Evolutionary conservation across 2,888 invertebrate species (phyloP).

Genomic region (Mythimna pallens): DNA sequence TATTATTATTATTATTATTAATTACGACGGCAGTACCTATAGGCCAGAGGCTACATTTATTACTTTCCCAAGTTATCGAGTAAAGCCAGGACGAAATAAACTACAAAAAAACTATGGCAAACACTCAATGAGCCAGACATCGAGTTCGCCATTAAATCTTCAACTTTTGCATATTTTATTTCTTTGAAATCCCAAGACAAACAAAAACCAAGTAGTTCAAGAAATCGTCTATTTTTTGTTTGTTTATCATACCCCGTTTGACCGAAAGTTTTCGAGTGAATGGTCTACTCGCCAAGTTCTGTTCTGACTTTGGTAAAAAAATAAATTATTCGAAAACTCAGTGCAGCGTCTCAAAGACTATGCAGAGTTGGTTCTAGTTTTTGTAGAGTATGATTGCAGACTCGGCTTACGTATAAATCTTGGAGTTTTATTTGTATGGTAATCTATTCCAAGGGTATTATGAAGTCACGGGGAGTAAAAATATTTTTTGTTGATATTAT

Average conservation of each 20-base stretch:
- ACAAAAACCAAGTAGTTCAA: conserved; percentile 27
- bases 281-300: conserved; percentile 62
- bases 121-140: conserved; percentile 10
- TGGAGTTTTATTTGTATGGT: conserved; percentile 44
- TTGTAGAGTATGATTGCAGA: conserved; percentile 53
- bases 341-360: conserved; percentile 47
- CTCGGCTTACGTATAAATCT: conserved; percentile 13
- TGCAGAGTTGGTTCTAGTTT: conserved; percentile 46
- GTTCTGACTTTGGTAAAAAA: conserved; percentile 70
- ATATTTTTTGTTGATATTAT: background rate
- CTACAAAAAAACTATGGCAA: conserved; percentile 9
- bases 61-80: conserved; percentile 2
- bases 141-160: conserved; percentile 52
- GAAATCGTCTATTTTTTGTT: conserved; percentile 47
- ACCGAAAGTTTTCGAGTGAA: conserved; percentile 61
- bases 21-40: too few relatives aligned
- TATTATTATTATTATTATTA: too few relatives aligned
- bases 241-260: conserved; percentile 68
- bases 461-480: background rate
- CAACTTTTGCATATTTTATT: conserved; percentile 44
- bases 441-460: conserved; percentile 14
- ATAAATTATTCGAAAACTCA: conserved; percentile 76
- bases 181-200: conserved; percentile 27
- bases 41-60: conserved; percentile 2
- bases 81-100: background rate